A percentile compares a stretch with the other conserved stretches of the same genome.
phyloP scores from a whole-genome alignment of 2,797 vertebrate genomes.

The Bovichtus diacanthus region DNA sequence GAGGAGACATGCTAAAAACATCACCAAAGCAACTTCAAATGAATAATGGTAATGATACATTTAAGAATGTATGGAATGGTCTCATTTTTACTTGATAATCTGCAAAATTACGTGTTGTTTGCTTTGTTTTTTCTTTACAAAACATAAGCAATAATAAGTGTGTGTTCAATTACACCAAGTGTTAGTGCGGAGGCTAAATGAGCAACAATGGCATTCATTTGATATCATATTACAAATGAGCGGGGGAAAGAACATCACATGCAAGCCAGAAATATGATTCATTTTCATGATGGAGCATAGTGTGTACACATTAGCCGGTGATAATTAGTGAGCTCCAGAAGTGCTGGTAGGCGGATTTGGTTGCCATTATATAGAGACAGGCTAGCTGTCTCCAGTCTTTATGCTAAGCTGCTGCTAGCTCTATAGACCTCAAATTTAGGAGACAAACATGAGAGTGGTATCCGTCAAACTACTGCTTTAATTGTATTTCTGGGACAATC shows the following conservation, averaged over 20 bases:
- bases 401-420: not conserved
- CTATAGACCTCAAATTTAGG: not conserved
- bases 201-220: not conserved
- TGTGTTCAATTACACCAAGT: not conserved
- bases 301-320: not conserved
- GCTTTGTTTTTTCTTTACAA: not conserved
- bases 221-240: not conserved
- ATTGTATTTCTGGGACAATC: not conserved
- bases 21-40: constrained; percentile 1
- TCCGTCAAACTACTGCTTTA: no score
- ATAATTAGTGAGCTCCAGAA: not conserved
- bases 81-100: not conserved
- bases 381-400: no score
- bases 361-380: no score
- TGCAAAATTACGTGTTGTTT: not conserved
- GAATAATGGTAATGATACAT: not conserved
- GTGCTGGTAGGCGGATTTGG: no score
- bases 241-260: not conserved
- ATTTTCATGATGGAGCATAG: not conserved
- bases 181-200: not conserved
- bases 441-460: not conserved
- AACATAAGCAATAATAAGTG: not conserved
- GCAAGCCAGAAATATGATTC: not conserved
- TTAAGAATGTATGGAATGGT: not conserved
- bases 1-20: not conserved